Evolutionary conservation across 1,140 invertebrate species (phyloP), one percentile per base, ranked within the genome.

Genomic region (Brachionus rotundiformis): DNA sequence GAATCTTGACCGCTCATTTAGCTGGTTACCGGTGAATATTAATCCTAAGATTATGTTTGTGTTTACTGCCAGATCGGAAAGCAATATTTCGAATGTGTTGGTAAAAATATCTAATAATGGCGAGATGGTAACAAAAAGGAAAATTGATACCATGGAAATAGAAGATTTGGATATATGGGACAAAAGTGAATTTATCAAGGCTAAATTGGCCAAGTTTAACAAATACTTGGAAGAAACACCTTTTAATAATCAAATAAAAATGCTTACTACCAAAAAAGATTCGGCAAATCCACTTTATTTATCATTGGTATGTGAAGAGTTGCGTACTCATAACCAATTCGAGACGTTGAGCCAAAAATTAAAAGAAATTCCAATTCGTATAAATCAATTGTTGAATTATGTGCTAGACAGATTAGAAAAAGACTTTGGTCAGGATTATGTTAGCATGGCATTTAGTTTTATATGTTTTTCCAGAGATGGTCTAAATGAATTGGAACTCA

Each of bases 161-260:
- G 85, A 83, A 47, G 83, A 61, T 1, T 84, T 87, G 59, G 87
- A 87, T 61, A 82, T 87, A 82, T 84, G 83, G 71, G 88, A 89
- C 49, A 86, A 86, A 75, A 83, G 85, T 16, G 84, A 85, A 25
- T 83, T 89, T 25, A 85, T 88, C 13, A 83, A 85, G 19, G 83
- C 85, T 41, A 85, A 84, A 47, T 83, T 89, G 47, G 83, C 84
- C 7, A 75, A 75, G 33, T 86, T 87, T 82, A 84, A 86, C 3
- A 89, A 89, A 82, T 44, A 82, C 10, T 82, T 89, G 16, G 85
- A 88, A 84, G 87, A 89, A 82, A 85, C 86, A n/a, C 83, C 86
- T 16, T 89, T 89, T 82, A 88, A 88, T 65, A 89, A 89, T 77
- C 88, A 89, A 86, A 84, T 88, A 85, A 87, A 88, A 82, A 54